phyloP scores from a whole-genome alignment of 2,888 invertebrate species.

The Scelioninae gen. 2 region DNA sequence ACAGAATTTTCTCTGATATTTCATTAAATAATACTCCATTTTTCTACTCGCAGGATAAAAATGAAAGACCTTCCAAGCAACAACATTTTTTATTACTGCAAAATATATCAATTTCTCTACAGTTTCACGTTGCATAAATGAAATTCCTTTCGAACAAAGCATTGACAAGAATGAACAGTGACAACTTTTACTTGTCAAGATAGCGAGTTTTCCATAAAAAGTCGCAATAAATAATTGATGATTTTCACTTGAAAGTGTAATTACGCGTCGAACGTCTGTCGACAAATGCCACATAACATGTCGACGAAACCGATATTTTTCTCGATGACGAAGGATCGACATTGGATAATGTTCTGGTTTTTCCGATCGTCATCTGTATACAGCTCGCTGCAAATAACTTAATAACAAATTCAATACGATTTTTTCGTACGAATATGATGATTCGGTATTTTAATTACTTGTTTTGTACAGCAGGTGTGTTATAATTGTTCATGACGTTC shows the following conservation, averaged over 20 bases:
- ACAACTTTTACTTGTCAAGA: conserved; percentile 19
- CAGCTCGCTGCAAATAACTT: conserved; percentile 21
- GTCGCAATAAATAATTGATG: conserved; percentile 35
- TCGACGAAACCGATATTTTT: conserved; percentile 16
- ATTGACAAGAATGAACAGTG: conserved; percentile 10
- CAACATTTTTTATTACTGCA: too few species aligned
- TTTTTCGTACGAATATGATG: conserved; percentile 37
- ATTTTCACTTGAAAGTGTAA: conserved; percentile 44
- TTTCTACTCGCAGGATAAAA: too few species aligned
- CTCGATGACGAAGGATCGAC: conserved; percentile 1
- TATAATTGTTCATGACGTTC: conserved; percentile 33
- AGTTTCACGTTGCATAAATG: too few species aligned
- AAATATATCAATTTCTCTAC: too few species aligned
- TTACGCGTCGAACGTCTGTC: conserved; percentile 9
- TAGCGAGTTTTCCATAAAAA: conserved; percentile 7
- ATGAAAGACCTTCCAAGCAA: too few species aligned
- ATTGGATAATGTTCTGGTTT: conserved; percentile 38
- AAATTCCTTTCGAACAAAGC: neutral
- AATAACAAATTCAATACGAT: conserved; percentile 23
- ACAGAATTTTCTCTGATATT: too few species aligned
- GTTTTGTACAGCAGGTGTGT: conserved; percentile 28
- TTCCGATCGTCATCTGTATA: too few species aligned
- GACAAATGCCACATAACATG: conserved; percentile 19
- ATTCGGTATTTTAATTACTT: conserved; percentile 51
- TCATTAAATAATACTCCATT: too few species aligned